Conservation (phyloP, 1,140 invertebrate species). For the Zaprionus africanus region DNA sequence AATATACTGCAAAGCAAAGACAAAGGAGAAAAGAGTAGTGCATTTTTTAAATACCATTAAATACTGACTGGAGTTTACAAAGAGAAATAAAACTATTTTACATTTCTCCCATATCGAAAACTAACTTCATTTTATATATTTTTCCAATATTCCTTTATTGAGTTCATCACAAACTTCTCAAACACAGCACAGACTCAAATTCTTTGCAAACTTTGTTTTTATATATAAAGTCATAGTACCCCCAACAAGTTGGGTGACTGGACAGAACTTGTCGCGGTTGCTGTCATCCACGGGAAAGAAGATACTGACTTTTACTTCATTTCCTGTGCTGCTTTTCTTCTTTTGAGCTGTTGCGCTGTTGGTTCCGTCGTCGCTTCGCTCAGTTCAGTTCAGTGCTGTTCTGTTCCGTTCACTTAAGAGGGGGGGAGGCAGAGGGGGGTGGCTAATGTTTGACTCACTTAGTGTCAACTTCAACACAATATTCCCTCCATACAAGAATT, state of each 20-base stretch:
- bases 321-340: constrained; percentile 10
- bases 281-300: constrained; percentile 1
- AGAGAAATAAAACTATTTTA: too few relatives aligned
- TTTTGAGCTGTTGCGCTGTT: constrained; percentile 4
- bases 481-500: constrained; percentile 5
- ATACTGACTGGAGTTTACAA: too few relatives aligned
- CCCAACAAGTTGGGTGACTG: not conserved
- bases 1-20: too few relatives aligned
- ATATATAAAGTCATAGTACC: not conserved
- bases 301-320: constrained; percentile 13
- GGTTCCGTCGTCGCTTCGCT: not conserved
- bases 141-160: not conserved
- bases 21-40: too few relatives aligned
- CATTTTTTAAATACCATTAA: too few relatives aligned
- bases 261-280: constrained; percentile 1
- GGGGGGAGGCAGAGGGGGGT: too few relatives aligned
- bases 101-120: too few relatives aligned
- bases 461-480: constrained; percentile 25
- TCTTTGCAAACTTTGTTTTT: constrained; percentile 10
- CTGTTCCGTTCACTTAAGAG: not conserved
- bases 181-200: not conserved
- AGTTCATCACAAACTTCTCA: not conserved
- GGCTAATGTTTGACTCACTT: constrained; percentile 27
- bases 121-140: not conserved
- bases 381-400: not conserved